Base-by-base conservation (phyloP, 2,113 vertebrate species). In the Notothenia coriiceps region DNA sequence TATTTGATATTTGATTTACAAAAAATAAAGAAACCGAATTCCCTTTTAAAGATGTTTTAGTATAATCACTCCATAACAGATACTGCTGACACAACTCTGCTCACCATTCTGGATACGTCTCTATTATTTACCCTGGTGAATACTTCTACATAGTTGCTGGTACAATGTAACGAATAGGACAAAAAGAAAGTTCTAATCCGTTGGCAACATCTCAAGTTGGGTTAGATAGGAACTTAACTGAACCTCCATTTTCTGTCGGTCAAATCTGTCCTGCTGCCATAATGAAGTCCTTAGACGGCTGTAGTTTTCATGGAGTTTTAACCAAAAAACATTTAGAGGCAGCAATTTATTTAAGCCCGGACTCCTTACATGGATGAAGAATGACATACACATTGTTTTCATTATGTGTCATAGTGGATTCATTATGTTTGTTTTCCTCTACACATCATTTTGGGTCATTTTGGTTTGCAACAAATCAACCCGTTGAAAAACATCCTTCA, bases 311-410 rank as follows among this genome's bases (percentile, higher is more conserved):
- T 51, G 3, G 14, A 63, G 56, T 6, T 56, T n/a, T 2, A 65
- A 63, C 18, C 18, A 62, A 62, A 77, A 70, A 71, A 67, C 15
- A 65, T 70, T 67, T 68, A 10, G 60, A 43, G 25, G 67, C 35
- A 22, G 51, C 20, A n/a, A 55, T 64, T 84, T 49, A 3, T 70
- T 59, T 50, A 17, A 75, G 22, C 4, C 2, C 20, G 79, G 59
- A 77, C 63, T 57, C 60, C 47, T 60, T 55, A 49, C 3, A 3
- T 56, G 20, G 49, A 57, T 35, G 60, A 66, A 50, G 33, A 72
- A 79, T 54, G 49, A 60, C 80, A 68, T n/a, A 14, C 66, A 80
- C 47, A 70, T 60, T 78, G 65, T 22, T 57, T 77, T 84, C 20
- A 86, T 74, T 84, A 67, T 43, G 22, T 74, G 68, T 59, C 66